phyloP scores from a whole-genome alignment of 2,797 vertebrate genomes.

The Oreonectes daqikongensis region DNA sequence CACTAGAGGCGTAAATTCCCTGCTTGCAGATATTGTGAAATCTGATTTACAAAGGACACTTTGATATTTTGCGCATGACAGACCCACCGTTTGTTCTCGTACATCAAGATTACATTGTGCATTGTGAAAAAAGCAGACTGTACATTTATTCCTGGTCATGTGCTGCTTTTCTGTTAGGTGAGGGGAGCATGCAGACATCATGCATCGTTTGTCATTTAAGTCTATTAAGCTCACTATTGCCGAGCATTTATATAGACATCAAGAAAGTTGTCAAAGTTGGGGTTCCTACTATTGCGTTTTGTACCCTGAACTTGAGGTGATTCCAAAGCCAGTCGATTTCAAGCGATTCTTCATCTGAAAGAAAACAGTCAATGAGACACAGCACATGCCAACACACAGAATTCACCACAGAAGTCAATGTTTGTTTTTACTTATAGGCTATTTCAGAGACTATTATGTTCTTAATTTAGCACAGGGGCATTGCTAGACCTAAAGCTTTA shows the following conservation, averaged over 20 bases:
- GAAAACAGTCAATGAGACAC: conserved; percentile 86
- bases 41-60: not conserved
- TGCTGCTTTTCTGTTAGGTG: conserved; percentile 18
- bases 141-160: conserved; percentile 30
- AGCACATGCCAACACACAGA: conserved; percentile 63
- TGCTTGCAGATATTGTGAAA: conserved; percentile 1
- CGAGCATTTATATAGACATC: conserved; percentile 52
- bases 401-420: conserved; percentile 47
- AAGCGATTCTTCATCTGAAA: conserved; percentile 90
- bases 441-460: no score
- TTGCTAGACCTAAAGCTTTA: no score
- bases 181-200: conserved; percentile 48
- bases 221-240: conserved; percentile 56
- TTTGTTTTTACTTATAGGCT: not conserved
- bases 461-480: not conserved
- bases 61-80: not conserved
- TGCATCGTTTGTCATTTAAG: conserved; percentile 2
- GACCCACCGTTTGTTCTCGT: not conserved
- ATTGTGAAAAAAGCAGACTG: not conserved
- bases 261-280: conserved; percentile 67
- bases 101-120: conserved; percentile 8
- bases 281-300: conserved; percentile 81
- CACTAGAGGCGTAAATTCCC: not conserved
- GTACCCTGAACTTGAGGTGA: conserved; percentile 87
- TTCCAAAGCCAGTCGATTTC: conserved; percentile 85